phyloP scores from a whole-genome alignment of 1,140 invertebrate genomes.

The Zeugodacus cucurbitae region DNA sequence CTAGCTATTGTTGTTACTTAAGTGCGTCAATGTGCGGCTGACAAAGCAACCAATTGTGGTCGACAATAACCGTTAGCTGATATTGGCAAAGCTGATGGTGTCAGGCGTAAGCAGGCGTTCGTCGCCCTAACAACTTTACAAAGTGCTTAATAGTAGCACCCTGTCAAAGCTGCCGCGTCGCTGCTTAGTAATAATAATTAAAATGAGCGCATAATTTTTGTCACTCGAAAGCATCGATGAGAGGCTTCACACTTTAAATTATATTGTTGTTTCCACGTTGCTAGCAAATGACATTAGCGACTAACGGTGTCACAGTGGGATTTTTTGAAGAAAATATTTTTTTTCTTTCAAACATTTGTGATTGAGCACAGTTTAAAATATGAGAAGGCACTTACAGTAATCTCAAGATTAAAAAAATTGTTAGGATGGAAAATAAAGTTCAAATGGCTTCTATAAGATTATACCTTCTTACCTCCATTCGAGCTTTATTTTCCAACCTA shows the following conservation, averaged over 20 bases:
- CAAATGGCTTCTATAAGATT: too few relatives aligned
- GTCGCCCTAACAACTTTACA: background rate
- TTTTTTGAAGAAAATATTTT: too few relatives aligned
- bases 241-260: background rate
- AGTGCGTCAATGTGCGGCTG: background rate
- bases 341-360: too few relatives aligned
- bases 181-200: slow-evolving; percentile 15
- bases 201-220: slow-evolving; percentile 24
- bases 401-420: too few relatives aligned
- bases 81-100: background rate
- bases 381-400: too few relatives aligned
- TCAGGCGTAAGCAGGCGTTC: background rate
- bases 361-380: too few relatives aligned
- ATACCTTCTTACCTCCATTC: too few relatives aligned
- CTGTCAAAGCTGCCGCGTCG: background rate
- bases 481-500: too few relatives aligned
- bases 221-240: background rate
- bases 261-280: background rate
- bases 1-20: slow-evolving; percentile 7
- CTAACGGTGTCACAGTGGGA: background rate
- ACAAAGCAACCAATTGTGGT: slow-evolving; percentile 5
- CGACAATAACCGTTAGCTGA: slow-evolving; percentile 1
- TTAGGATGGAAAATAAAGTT: too few relatives aligned
- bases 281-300: background rate
- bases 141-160: background rate